Percentiles rank a stretch among this genome's conserved stretches.
Evolutionary conservation across 2,797 vertebrate species (phyloP).

Genomic region (Fistularia commersonii): DNA sequence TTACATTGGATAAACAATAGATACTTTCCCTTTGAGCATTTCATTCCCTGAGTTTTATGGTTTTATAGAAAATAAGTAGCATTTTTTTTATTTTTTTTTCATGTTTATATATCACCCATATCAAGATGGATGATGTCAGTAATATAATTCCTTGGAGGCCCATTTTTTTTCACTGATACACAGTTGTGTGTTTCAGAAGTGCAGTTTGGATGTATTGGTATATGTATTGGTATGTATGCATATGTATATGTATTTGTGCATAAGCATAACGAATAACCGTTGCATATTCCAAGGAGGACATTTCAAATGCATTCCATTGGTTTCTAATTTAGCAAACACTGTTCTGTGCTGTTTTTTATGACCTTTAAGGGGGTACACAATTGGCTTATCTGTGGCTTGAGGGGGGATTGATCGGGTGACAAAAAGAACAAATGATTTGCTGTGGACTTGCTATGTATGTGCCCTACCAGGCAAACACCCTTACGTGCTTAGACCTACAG

Average conservation of each 20-base stretch:
- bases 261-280: background rate
- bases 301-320: constrained; percentile 13
- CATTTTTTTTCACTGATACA: constrained; percentile 40
- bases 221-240: constrained; percentile 1
- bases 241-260: constrained; percentile 7
- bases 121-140: constrained; percentile 63
- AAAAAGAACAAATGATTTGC: constrained; percentile 70
- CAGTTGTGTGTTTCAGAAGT: constrained; percentile 30
- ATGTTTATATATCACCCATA: constrained; percentile 69
- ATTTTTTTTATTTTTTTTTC: too few species aligned
- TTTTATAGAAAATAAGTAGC: too few species aligned
- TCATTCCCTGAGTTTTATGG: constrained; percentile 69
- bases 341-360: constrained; percentile 45
- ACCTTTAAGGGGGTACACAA: constrained; percentile 55
- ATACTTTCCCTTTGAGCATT: constrained; percentile 60
- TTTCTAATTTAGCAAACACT: constrained; percentile 52
- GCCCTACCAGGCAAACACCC: constrained; percentile 50
- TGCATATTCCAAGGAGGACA: too few species aligned
- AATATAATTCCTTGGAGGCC: constrained; percentile 59
- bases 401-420: constrained; percentile 68
- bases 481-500: constrained; percentile 16
- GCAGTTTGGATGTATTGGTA: background rate
- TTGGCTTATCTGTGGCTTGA: constrained; percentile 60
- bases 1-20: constrained; percentile 62
- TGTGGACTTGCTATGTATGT: constrained; percentile 41